Conservation (phyloP, 64 coral and sea anemone species). For the Stylophora pistillata region DNA sequence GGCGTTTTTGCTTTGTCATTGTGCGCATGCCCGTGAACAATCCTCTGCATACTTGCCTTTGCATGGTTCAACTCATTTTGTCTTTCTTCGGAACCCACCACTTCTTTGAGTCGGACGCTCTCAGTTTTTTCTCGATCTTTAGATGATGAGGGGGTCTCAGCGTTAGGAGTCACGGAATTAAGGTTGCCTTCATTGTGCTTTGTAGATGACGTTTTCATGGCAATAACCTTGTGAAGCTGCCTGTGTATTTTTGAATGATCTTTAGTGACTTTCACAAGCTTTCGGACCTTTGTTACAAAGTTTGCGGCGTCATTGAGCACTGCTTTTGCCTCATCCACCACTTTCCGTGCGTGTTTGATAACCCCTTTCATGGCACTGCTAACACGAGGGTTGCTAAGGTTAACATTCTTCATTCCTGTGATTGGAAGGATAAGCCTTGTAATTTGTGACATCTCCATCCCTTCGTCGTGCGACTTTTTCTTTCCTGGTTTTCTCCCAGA, state of each 20-base stretch:
- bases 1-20: not conserved
- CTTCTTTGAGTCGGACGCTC: not conserved
- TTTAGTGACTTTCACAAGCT: slow-evolving; percentile 54
- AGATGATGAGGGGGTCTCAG: not conserved
- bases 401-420: slow-evolving; percentile 40
- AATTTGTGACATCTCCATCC: slow-evolving; percentile 5
- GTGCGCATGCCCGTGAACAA: not conserved
- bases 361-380: slow-evolving; percentile 61
- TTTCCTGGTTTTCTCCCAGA: not conserved
- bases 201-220: not conserved
- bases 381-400: slow-evolving; percentile 43
- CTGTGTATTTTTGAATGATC: not conserved
- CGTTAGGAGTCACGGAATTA: not conserved
- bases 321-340: slow-evolving; percentile 73
- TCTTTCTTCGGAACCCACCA: not conserved
- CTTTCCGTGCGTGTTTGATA: slow-evolving; percentile 54
- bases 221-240: not conserved
- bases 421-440: slow-evolving; percentile 47
- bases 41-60: not conserved
- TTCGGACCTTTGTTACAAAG: slow-evolving; percentile 62
- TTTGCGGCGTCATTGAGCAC: slow-evolving; percentile 56
- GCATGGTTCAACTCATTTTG: not conserved
- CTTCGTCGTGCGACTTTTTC: not conserved
- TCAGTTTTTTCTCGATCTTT: not conserved
- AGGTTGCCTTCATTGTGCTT: not conserved